These are phyloP conservation scores for Fulmarus glacialis DNA, from an alignment of 2,113 vertebrate species.

Conservation along the genomic window DNA sequence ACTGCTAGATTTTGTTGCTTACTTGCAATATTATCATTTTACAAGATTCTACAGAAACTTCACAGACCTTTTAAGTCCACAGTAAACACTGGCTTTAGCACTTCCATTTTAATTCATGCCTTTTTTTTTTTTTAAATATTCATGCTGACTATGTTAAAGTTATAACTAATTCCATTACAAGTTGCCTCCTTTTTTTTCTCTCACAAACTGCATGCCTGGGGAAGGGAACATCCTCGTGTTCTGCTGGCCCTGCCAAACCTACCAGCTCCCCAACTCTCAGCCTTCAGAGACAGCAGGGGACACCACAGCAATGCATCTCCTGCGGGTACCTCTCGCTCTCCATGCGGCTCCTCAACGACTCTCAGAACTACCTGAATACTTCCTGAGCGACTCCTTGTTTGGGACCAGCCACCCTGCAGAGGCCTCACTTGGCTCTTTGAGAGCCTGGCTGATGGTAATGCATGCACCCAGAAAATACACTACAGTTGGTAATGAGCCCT, in stretches of 20 bases:
- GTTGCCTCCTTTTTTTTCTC: neutral
- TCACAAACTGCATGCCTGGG: neutral
- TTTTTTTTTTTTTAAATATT: neutral
- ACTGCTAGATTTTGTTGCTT: neutral
- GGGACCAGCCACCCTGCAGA: neutral
- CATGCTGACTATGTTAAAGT: neutral
- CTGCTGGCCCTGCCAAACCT: neutral
- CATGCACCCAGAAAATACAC: neutral
- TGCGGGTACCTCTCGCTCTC: neutral
- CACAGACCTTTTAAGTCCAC: neutral
- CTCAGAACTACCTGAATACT: neutral
- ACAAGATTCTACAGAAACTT: neutral
- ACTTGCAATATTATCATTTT: neutral
- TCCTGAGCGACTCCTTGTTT: neutral
- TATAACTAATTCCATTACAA: neutral
- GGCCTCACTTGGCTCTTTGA: neutral
- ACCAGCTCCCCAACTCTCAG: neutral
- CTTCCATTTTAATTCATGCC: neutral
- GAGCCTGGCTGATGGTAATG: neutral
- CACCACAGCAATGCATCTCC: neutral
- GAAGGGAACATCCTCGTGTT: neutral
- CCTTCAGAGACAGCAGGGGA: neutral
- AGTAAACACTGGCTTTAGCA: neutral
- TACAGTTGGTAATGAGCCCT: neutral
- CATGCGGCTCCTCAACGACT: neutral